Conservation (phyloP, 2,797 vertebrate species). For the Strix occidentalis region DNA sequence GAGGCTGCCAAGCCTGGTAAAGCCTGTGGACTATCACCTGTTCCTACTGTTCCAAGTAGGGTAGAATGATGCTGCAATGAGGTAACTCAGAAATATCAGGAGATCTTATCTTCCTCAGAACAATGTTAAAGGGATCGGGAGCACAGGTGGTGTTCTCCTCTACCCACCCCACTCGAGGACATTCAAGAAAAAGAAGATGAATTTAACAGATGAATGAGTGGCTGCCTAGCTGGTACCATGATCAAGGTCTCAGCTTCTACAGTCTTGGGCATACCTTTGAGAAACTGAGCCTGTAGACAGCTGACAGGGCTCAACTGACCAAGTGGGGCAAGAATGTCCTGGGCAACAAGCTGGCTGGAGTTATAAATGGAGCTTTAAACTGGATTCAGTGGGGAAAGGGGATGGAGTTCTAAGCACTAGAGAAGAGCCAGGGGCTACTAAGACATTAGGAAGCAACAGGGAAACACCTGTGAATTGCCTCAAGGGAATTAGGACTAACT, state of each 20-base stretch:
- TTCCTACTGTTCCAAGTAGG: neutral
- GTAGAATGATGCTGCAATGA: neutral
- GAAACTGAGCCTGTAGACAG: neutral
- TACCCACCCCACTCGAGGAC: too few species aligned
- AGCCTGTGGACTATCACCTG: neutral
- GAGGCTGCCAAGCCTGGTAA: neutral
- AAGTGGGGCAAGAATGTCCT: neutral
- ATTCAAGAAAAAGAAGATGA: too few species aligned
- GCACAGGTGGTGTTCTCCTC: neutral
- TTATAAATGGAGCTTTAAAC: too few species aligned
- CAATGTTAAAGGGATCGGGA: neutral
- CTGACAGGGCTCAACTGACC: neutral
- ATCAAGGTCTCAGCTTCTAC: neutral
- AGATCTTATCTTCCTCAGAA: neutral
- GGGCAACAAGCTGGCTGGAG: too few species aligned
- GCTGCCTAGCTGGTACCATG: too few species aligned
- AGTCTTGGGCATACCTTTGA: neutral
- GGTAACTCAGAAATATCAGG: too few species aligned
- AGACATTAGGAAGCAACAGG: neutral
- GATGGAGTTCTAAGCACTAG: neutral
- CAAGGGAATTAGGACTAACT: neutral
- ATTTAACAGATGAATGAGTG: too few species aligned
- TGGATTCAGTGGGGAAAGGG: neutral
- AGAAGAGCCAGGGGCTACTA: neutral
- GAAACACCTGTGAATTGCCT: neutral